A percentile compares a stretch with the other conserved stretches of the same genome.
These are phyloP conservation scores for Labeo rohita DNA, from an alignment of 2,113 vertebrate species.

Conservation along the genomic window DNA sequence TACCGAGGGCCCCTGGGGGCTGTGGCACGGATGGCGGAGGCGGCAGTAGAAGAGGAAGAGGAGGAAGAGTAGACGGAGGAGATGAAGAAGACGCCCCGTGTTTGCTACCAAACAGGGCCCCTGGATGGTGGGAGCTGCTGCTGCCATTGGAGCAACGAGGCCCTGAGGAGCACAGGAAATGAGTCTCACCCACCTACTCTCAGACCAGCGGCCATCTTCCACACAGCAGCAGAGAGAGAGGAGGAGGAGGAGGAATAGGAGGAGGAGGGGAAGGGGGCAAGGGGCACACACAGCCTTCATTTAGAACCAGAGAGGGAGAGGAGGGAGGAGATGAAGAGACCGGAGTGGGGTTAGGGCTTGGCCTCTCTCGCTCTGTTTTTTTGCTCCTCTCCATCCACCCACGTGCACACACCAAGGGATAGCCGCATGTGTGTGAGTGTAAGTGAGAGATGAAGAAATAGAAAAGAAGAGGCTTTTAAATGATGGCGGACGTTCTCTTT, in stretches of 20 bases:
- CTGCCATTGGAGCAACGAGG: conserved; percentile 80
- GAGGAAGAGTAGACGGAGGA: conserved; percentile 65
- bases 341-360: conserved; percentile 73
- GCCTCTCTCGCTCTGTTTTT: conserved; percentile 69
- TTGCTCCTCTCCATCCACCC: conserved; percentile 60
- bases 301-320: conserved; percentile 72
- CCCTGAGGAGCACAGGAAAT: conserved; percentile 94
- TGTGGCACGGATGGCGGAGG: conserved; percentile 60
- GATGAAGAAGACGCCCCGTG: conserved; percentile 75
- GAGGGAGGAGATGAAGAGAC: conserved; percentile 62
- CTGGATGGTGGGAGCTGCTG: conserved; percentile 74
- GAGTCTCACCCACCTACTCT: conserved; percentile 87
- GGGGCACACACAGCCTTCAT: conserved; percentile 72
- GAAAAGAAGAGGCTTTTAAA: conserved; percentile 39
- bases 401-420: conserved; percentile 49
- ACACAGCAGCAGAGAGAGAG: conserved; percentile 75
- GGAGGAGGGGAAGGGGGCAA: conserved; percentile 40
- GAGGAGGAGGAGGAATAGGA: conserved; percentile 51
- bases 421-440: conserved; percentile 33
- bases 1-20: conserved; percentile 71
- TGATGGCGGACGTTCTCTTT: conserved; percentile 18
- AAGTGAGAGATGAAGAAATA: conserved; percentile 33
- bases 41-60: conserved; percentile 47
- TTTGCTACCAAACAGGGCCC: conserved; percentile 82
- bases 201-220: conserved; percentile 79